phyloP scores from a whole-genome alignment of 2,888 invertebrate genomes.

The Punctoribates punctum region DNA sequence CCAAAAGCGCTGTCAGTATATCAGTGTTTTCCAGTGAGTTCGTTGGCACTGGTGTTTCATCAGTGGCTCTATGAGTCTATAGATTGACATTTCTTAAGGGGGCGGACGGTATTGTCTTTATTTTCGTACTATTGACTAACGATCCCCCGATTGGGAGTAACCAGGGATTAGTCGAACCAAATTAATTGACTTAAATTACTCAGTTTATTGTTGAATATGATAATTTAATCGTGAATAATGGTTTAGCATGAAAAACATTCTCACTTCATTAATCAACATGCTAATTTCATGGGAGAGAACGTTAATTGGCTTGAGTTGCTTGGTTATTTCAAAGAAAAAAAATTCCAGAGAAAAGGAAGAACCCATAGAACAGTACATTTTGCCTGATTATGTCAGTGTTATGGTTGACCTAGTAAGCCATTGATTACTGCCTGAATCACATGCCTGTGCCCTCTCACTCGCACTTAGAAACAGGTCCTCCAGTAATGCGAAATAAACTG shows the following conservation, averaged over 20 bases:
- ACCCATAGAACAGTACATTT: neutral
- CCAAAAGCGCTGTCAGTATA: neutral
- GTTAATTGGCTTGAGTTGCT: too few species aligned
- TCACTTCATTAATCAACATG: too few species aligned
- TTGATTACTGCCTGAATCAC: neutral
- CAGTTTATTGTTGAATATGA: too few species aligned
- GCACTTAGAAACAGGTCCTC: neutral
- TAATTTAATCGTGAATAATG: too few species aligned
- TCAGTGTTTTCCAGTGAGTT: neutral
- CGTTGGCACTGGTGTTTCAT: neutral
- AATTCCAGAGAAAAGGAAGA: neutral
- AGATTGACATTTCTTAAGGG: neutral
- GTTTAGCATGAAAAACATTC: too few species aligned
- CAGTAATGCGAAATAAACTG: neutral
- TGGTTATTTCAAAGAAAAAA: too few species aligned
- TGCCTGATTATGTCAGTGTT: neutral
- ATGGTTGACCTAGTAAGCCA: slow-evolving; percentile 25
- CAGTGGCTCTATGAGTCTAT: neutral
- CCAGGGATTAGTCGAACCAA: too few species aligned
- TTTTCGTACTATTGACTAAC: neutral
- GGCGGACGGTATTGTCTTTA: neutral
- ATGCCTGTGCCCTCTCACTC: neutral
- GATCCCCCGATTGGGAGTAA: too few species aligned
- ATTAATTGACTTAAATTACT: too few species aligned
- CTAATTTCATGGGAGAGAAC: too few species aligned